Evolutionary conservation across 2,888 invertebrate genomes (phyloP).

Genomic region (Polyommatus iphigenia): DNA sequence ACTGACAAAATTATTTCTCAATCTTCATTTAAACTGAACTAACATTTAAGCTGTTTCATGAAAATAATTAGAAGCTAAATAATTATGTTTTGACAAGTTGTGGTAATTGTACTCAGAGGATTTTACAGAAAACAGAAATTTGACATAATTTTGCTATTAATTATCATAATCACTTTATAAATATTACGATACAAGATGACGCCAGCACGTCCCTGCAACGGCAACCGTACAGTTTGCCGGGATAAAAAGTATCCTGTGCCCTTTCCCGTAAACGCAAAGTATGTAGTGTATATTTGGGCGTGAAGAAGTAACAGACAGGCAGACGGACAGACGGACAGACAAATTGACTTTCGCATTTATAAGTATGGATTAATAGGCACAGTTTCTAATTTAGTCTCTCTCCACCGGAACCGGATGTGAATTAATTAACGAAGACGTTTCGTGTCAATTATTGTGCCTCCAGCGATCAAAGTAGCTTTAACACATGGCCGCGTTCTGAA

Average conservation of each 20-base stretch:
- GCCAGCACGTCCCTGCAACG: too few relatives aligned
- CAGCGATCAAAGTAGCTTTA: constrained; percentile 10
- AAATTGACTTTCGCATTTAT: too few relatives aligned
- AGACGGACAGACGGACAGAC: too few relatives aligned
- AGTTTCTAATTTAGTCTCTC: too few relatives aligned
- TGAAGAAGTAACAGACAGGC: too few relatives aligned
- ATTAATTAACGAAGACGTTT: not conserved
- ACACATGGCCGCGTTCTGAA: not conserved
- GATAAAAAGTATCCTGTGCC: too few relatives aligned
- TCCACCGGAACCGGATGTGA: not conserved
- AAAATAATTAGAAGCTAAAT: not conserved
- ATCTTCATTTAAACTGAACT: not conserved
- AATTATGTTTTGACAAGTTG: not conserved
- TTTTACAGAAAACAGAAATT: not conserved
- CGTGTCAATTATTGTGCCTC: not conserved
- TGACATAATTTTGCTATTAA: not conserved
- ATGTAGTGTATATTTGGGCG: too few relatives aligned
- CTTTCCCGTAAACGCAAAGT: too few relatives aligned
- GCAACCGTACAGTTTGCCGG: too few relatives aligned
- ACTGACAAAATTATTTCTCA: not conserved
- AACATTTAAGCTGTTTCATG: not conserved
- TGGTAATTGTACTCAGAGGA: not conserved
- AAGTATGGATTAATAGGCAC: too few relatives aligned
- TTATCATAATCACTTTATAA: too few relatives aligned
- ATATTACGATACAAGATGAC: too few relatives aligned